phyloP scores from a whole-genome alignment of 2,888 invertebrate species.

The Phyllotreta striolata region DNA sequence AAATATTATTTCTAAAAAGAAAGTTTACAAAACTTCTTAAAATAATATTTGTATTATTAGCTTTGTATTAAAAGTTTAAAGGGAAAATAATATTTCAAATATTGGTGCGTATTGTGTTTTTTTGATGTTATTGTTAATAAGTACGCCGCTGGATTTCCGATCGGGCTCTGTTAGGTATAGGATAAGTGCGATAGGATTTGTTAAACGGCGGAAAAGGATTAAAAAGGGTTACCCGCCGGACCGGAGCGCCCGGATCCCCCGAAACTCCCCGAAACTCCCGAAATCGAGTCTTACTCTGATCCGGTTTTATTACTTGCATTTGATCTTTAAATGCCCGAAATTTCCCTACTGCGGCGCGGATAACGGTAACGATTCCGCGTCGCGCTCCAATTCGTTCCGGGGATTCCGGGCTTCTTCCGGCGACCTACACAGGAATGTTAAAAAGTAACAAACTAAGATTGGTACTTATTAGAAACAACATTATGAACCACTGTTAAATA shows the following conservation, averaged over 20 bases:
- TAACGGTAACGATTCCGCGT: slow-evolving; percentile 30
- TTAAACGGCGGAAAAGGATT: slow-evolving; percentile 59
- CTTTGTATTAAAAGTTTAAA: no score
- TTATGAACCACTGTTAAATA: no score
- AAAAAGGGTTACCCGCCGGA: slow-evolving; percentile 53
- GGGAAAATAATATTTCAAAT: no score
- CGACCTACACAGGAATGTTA: no score
- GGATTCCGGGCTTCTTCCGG: slow-evolving; percentile 8
- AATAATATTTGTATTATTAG: no score
- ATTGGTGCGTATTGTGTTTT: no score
- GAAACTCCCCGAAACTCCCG: slow-evolving; percentile 17
- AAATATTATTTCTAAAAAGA: no score
- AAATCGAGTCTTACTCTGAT: slow-evolving; percentile 49
- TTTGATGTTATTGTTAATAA: no score
- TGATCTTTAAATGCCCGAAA: slow-evolving; percentile 36
- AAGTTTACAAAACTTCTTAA: no score
- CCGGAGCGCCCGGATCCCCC: slow-evolving; percentile 44
- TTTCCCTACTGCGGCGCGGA: slow-evolving; percentile 31
- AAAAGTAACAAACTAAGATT: no score
- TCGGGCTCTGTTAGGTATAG: slow-evolving; percentile 51
- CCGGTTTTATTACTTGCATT: slow-evolving; percentile 48
- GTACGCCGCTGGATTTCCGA: slow-evolving; percentile 41
- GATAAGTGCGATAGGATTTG: slow-evolving; percentile 60
- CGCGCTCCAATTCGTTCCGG: slow-evolving; percentile 25
- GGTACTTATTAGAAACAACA: no score